phyloP scores from a whole-genome alignment of 2,113 vertebrate genomes.

The Lepisosteus osseus region DNA sequence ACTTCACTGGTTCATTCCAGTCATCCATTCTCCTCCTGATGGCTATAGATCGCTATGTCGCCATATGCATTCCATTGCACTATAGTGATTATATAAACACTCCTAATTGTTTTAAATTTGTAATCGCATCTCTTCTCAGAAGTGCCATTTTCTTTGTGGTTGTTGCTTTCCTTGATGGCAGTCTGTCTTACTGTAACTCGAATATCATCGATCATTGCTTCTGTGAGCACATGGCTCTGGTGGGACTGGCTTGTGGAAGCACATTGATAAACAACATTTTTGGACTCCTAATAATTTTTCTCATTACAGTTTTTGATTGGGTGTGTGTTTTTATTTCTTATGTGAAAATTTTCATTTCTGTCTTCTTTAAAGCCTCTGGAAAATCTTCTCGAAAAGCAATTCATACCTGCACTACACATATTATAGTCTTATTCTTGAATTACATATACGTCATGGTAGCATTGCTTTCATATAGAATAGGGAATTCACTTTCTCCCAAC shows the following conservation, averaged over 20 bases:
- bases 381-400: slow-evolving; percentile 26
- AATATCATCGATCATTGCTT: slow-evolving; percentile 44
- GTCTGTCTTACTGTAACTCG: slow-evolving; percentile 41
- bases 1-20: slow-evolving; percentile 36
- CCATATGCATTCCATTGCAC: slow-evolving; percentile 34
- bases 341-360: slow-evolving; percentile 25
- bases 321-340: slow-evolving; percentile 31
- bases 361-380: slow-evolving; percentile 22
- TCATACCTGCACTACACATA: slow-evolving; percentile 34
- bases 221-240: slow-evolving; percentile 55
- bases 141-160: slow-evolving; percentile 10
- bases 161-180: slow-evolving; percentile 25
- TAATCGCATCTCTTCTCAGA: slow-evolving; percentile 23
- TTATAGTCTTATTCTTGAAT: slow-evolving; percentile 25
- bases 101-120: slow-evolving; percentile 9
- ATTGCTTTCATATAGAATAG: no score
- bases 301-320: slow-evolving; percentile 22
- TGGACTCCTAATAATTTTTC: slow-evolving; percentile 31
- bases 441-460: neutral
- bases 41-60: slow-evolving; percentile 48
- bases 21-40: slow-evolving; percentile 49
- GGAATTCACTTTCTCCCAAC: no score
- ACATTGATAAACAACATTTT: slow-evolving; percentile 36
- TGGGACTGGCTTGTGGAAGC: slow-evolving; percentile 51
- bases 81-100: slow-evolving; percentile 31